Conservation (phyloP, 2,113 vertebrate species). For the Potamarius usumacintae region DNA sequence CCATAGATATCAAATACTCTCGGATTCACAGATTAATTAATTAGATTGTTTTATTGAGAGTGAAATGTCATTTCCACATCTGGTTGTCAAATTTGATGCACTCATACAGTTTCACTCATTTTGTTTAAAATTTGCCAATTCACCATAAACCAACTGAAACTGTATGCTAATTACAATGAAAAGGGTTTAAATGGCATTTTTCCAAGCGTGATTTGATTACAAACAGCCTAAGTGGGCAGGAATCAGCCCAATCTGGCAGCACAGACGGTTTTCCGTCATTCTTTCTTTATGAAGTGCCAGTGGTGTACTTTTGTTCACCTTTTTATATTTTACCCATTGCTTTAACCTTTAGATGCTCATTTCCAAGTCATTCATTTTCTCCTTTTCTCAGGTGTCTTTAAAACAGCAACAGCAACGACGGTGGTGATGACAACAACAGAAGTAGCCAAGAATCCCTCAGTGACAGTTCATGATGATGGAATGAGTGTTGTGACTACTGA, state of each 20-base stretch:
- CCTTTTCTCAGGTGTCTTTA: conserved; percentile 52
- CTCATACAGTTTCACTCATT: background rate
- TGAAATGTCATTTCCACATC: background rate
- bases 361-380: background rate
- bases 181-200: background rate
- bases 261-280: background rate
- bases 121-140: background rate
- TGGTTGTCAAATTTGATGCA: background rate
- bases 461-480: conserved; percentile 58
- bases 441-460: conserved; percentile 65
- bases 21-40: background rate
- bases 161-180: background rate
- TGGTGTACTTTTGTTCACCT: background rate
- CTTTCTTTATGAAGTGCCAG: background rate
- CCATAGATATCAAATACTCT: background rate
- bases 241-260: background rate
- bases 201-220: background rate
- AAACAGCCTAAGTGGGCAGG: background rate
- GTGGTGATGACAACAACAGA: conserved; percentile 44
- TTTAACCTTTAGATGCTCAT: background rate
- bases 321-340: background rate
- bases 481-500: conserved; percentile 62
- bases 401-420: conserved; percentile 47
- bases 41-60: background rate
- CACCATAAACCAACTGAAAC: background rate